Evolutionary conservation across 2,797 vertebrate species (phyloP).

Genomic region (Hemitrygon akajei): DNA sequence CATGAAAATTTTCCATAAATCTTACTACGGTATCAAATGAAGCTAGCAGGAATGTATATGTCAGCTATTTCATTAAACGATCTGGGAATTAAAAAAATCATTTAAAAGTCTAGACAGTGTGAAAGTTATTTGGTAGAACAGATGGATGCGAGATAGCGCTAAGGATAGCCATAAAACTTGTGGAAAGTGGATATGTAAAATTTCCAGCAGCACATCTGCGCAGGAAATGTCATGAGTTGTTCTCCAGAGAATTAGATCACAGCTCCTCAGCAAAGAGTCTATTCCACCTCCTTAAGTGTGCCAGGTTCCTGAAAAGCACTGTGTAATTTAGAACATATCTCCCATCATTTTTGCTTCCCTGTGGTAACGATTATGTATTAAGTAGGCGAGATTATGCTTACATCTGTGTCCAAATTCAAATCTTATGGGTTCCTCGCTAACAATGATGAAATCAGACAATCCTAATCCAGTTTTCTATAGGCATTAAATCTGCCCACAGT

Average conservation of each 20-base stretch:
- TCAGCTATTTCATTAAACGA: background rate
- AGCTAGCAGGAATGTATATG: background rate
- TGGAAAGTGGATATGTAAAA: conserved; percentile 23
- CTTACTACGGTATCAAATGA: background rate
- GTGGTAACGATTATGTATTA: background rate
- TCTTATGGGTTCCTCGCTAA: background rate
- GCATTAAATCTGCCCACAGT: conserved; percentile 1
- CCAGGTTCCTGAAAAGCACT: background rate
- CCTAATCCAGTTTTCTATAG: background rate
- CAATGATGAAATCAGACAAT: background rate
- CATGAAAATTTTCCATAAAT: background rate
- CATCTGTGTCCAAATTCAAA: background rate
- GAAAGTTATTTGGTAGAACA: background rate
- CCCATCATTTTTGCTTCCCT: background rate
- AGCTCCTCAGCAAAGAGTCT: background rate
- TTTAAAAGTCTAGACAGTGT: background rate
- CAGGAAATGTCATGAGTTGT: background rate
- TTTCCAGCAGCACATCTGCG: background rate
- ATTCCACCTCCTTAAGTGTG: background rate
- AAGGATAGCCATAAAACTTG: background rate
- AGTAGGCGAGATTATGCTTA: background rate
- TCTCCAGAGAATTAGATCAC: background rate
- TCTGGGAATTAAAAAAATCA: background rate
- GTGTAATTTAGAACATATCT: background rate
- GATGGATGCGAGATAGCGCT: background rate